phyloP scores from a whole-genome alignment of 1,140 invertebrate genomes.

The Drosophila kurseongensis region DNA sequence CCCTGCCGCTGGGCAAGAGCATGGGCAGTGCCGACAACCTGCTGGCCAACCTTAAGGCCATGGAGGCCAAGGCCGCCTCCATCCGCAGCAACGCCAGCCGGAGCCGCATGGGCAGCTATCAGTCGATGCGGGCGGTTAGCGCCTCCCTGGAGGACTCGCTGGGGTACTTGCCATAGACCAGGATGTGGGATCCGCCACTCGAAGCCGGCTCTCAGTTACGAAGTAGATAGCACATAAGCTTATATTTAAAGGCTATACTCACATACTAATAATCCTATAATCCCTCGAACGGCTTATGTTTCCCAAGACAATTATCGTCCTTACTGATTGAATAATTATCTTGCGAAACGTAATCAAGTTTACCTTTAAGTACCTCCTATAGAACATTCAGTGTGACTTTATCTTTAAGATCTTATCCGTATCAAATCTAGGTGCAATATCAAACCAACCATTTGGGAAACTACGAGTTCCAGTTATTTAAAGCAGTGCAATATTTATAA shows the following conservation, averaged over 20 bases:
- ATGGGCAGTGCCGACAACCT: conserved; percentile 73
- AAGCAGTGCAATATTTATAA: conserved; percentile 74
- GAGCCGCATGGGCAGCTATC: conserved; percentile 75
- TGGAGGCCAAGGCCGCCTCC: conserved; percentile 68
- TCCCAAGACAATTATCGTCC: conserved; percentile 63
- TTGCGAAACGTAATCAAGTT: conserved; percentile 80
- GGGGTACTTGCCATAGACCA: conserved; percentile 84
- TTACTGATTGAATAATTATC: conserved; percentile 31
- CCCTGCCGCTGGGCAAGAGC: conserved; percentile 21
- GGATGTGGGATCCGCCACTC: conserved; percentile 16
- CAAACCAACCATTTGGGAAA: conserved; percentile 41
- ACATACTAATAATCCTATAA: conserved; percentile 9
- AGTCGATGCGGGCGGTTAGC: conserved; percentile 81
- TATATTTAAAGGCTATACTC: conserved; percentile 6
- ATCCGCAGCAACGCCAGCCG: conserved; percentile 60
- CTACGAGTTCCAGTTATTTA: conserved; percentile 10
- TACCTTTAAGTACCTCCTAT: conserved; percentile 34
- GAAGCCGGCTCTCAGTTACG: conserved; percentile 8
- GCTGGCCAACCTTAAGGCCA: conserved; percentile 73
- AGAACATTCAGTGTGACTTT: conserved; percentile 48
- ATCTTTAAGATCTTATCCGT: conserved; percentile 46
- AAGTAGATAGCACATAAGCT: conserved; percentile 40
- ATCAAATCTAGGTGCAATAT: conserved; percentile 67
- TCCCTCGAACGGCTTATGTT: conserved; percentile 69
- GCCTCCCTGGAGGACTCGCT: conserved; percentile 84